Percentiles rank a stretch among this genome's conserved stretches.
These are phyloP conservation scores for Gonatopus flavifemur DNA, from an alignment of 1,140 invertebrate genomes.

Conservation along the genomic window DNA sequence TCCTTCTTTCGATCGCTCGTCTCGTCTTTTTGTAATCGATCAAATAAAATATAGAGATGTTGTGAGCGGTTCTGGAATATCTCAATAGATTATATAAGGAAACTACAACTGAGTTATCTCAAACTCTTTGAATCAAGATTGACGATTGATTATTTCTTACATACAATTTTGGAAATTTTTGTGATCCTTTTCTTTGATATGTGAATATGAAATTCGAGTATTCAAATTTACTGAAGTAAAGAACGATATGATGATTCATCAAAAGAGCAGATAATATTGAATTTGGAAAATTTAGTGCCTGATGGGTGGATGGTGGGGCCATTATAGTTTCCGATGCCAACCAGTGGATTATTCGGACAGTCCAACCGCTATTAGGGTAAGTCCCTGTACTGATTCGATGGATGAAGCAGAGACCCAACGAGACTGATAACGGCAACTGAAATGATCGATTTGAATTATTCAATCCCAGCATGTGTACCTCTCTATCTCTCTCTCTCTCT, in stretches of 20 bases:
- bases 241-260: not conserved
- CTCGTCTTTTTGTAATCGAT: no score
- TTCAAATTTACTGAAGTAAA: no score
- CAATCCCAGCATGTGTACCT: not conserved
- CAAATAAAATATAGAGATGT: no score
- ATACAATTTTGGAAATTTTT: no score
- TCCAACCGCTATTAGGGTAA: conserved; percentile 78
- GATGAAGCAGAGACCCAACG: conserved; percentile 11
- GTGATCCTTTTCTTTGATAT: no score
- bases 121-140: no score
- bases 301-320: conserved; percentile 73
- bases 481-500: not conserved
- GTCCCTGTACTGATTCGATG: conserved; percentile 37
- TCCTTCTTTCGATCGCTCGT: no score
- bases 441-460: not conserved
- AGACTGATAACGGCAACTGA: conserved; percentile 14
- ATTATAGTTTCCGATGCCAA: conserved; percentile 86
- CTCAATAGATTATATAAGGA: no score
- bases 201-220: no score
- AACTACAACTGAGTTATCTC: no score
- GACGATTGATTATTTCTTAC: no score
- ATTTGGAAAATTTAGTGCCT: conserved; percentile 63
- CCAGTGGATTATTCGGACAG: conserved; percentile 81
- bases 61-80: no score
- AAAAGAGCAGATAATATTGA: conserved; percentile 15